Percentiles rank a stretch among this genome's conserved stretches.
Conservation (phyloP, 2,797 vertebrate species). For the Enteromius thamalakanensis region DNA sequence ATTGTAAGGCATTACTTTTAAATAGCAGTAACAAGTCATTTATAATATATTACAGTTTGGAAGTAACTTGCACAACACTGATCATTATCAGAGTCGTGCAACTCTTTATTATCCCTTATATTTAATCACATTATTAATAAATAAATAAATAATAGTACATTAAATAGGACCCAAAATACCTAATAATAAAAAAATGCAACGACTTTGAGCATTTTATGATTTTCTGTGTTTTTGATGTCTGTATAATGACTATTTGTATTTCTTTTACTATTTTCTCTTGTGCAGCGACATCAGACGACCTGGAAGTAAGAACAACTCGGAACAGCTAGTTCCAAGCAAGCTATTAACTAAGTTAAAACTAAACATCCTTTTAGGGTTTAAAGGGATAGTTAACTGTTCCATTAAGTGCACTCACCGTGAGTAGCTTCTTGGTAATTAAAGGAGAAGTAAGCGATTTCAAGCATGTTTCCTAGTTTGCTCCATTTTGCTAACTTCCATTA, state of each 20-base stretch:
- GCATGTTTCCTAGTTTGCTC: not conserved
- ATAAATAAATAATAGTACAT: not conserved
- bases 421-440: not conserved
- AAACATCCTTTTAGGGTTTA: not conserved
- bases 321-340: not conserved
- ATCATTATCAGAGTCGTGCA: not conserved
- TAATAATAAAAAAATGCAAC: not conserved
- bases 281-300: not conserved
- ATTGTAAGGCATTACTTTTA: too few species aligned
- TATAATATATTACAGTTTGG: too few species aligned
- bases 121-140: not conserved
- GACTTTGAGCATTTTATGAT: not conserved
- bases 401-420: not conserved
- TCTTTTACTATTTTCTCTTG: not conserved
- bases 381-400: not conserved
- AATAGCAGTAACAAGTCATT: too few species aligned
- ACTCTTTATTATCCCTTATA: not conserved
- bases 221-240: not conserved
- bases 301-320: not conserved
- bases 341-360: not conserved
- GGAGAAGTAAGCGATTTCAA: not conserved
- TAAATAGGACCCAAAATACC: not conserved
- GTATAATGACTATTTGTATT: not conserved
- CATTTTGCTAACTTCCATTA: constrained; percentile 13
- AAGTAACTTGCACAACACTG: too few species aligned